A percentile compares a stretch with the other conserved stretches of the same genome.
phyloP scores from a whole-genome alignment of 2,113 vertebrate species.

The Tinamus guttatus region DNA sequence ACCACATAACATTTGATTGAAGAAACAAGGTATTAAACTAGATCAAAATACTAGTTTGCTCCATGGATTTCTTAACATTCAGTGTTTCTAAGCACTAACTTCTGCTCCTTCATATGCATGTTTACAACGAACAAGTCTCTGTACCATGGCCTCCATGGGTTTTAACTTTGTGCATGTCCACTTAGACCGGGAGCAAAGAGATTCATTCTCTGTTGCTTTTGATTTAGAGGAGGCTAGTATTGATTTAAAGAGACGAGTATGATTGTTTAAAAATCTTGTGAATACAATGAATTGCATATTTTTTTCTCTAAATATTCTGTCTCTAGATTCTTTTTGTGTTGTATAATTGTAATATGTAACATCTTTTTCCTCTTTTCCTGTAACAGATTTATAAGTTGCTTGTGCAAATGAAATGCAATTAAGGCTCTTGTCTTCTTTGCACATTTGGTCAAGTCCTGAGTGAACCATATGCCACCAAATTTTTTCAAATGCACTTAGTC shows the following conservation, averaged over 20 bases:
- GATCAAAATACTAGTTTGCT: background rate
- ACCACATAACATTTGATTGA: background rate
- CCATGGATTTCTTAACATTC: background rate
- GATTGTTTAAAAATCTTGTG: background rate
- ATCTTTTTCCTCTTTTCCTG: background rate
- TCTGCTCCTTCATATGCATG: background rate
- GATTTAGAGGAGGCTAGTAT: background rate
- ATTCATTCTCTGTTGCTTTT: background rate
- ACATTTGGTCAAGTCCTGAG: background rate
- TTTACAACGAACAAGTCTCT: rapidly evolving
- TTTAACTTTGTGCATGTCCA: background rate
- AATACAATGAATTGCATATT: background rate
- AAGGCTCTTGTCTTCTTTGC: background rate
- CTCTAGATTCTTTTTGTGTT: background rate
- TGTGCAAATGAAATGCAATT: background rate
- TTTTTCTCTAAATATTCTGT: background rate
- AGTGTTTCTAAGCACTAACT: background rate
- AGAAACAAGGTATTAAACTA: background rate
- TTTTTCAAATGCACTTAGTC: background rate
- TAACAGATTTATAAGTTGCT: background rate
- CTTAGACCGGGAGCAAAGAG: background rate
- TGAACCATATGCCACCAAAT: background rate
- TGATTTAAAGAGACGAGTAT: background rate
- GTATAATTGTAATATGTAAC: background rate
- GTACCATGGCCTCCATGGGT: background rate